Evolutionary conservation across 1,140 invertebrate species (phyloP).

Genomic region (Nephotettix cincticeps): DNA sequence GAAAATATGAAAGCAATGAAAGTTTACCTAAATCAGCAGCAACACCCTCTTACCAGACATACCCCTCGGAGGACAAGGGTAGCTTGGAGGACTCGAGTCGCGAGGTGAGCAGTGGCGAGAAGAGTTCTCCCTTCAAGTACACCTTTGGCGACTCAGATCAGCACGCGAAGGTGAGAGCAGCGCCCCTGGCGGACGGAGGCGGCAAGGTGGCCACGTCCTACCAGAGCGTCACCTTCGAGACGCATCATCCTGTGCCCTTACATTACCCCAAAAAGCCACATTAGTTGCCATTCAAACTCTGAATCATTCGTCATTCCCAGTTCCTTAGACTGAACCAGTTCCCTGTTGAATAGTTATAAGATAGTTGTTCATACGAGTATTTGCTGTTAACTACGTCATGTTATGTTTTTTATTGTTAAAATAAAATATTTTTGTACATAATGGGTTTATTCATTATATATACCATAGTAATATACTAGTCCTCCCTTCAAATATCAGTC

Average conservation of each 20-base stretch:
- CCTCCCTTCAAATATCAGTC: no score
- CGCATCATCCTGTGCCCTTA: background rate
- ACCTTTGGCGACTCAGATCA: background rate
- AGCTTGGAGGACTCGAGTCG: background rate
- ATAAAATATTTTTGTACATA: no score
- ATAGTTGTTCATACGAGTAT: no score
- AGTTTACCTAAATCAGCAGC: no score
- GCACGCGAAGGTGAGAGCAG: background rate
- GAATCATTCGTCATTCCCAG: background rate
- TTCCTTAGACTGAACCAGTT: no score
- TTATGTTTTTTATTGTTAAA: no score
- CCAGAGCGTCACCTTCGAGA: conserved; percentile 12
- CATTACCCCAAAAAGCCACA: background rate
- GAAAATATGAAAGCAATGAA: no score
- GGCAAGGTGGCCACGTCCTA: background rate
- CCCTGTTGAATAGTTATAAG: no score
- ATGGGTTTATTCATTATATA: no score
- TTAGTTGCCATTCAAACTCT: background rate
- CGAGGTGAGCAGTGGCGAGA: background rate
- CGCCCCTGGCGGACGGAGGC: background rate
- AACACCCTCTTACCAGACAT: no score
- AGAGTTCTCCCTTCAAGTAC: background rate
- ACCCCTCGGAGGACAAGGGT: background rate
- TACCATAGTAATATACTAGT: no score
- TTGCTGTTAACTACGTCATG: no score